Evolutionary conservation across 2,797 vertebrate species (phyloP), one percentile per base, ranked within the genome.

Genomic region (Sebastes wilsoni): DNA sequence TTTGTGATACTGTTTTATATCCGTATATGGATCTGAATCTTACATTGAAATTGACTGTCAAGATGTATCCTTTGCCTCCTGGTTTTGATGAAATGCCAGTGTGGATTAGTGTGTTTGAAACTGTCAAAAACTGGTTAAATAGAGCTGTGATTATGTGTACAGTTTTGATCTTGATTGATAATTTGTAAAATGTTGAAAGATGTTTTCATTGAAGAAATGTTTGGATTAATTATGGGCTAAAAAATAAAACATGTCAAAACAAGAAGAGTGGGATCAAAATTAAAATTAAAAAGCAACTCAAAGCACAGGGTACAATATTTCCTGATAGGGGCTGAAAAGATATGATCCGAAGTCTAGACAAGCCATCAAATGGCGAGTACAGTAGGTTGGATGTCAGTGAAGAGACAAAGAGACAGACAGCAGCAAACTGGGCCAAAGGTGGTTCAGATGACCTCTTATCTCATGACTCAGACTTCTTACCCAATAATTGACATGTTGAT

Each of bases 391-490:
- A 73, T 59, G 76, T 46, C 30, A 79, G 8, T 13, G 9, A 16
- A 42, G 14, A 70, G 27, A 66, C 56, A 56, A n/a, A 27, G 34
- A 74, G 30, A 20, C 30, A 62, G 49, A 66, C 6, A 55, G 60
- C 9, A 59, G 46, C 62, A 83, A 90, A 88, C 66, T 87, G 66
- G 90, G 85, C 30, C 67, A 93, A 88, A 94, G 88, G 87, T 92
- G 56, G 13, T 20, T 62, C 62, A 72, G 80, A 68, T 79, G 78
- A 87, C 76, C 83, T 81, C 64, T 86, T 88, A 89, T 87, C 86
- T 60, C 66, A 36, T 81, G 72, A 85, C 72, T 85, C 85, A 81
- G 76, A 81, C 72, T 76, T 75, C 62, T 77, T 56, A 27, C 69
- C 46, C 67, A 81, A 62, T 68, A 60, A 72, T 49, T 34, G 72